Base-by-base conservation (phyloP, 2,888 invertebrate genomes). In the Auanema freiburgensis region DNA sequence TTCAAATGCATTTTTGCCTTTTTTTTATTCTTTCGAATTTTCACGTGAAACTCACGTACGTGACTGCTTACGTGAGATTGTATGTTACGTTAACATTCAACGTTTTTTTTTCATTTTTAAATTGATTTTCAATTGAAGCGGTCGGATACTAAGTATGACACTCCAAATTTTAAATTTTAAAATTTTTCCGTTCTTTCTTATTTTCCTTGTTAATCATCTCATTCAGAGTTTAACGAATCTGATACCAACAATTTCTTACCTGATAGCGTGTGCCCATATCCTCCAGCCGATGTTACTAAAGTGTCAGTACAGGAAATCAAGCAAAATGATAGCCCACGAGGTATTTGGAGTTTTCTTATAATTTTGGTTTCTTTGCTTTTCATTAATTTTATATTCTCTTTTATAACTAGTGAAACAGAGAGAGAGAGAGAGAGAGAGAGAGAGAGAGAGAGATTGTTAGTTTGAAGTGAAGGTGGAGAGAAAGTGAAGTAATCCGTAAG, bases 241-340 rank as follows among this genome's bases (percentile, higher is more conserved):
- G 69, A 69, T 5, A 33, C 33, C 66, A 67, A 63, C 53, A 68
- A 67, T 21, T 66, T 65, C 12, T 54, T 74, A 1, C 73, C 73
- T 18, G 73, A 74, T 58, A 66, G 71, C 0, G 73, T 74, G 8
- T 83, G 83, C 58, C 83, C 83, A 1, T 83, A 80, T 69, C 83
- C 83, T 18, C 79, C 83, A 43, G 77, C 79, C 16, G 83, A 83
- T 63, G 81, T 83, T 40, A 77, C 75, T 46, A 72, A 76, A 59
- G 79, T 83, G 50, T 79, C 76, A n/a, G 83, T 83, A 46, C 81
- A 83, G 59, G 83, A 83, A 73, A 72, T 83, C 57, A 75, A 79
- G 49, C 74, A 74, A 56, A 71, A 66, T 33, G 82, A 84, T 44
- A 77, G 79, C 52, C 80, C 79, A 40, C 67, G 79, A 73, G 78